These are phyloP conservation scores for Temnothorax longispinosus DNA, from an alignment of 1,140 invertebrate genomes.

Conservation along the genomic window DNA sequence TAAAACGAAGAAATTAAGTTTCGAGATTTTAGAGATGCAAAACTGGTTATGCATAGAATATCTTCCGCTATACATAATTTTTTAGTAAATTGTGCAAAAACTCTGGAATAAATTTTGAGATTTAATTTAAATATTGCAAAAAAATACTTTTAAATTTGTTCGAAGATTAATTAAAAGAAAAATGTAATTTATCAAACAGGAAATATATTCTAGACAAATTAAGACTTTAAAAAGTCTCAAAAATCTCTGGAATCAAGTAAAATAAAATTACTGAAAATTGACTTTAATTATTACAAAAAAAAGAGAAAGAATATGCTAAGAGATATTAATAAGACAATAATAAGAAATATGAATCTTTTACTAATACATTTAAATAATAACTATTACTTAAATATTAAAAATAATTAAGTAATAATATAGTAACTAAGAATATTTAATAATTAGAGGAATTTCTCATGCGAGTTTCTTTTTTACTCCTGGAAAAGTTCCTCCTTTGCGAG, in stretches of 20 bases:
- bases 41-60: background rate
- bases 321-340: background rate
- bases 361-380: background rate
- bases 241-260: background rate
- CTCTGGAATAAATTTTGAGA: background rate
- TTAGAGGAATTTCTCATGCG: background rate
- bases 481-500: background rate
- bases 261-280: background rate
- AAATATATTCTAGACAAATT: background rate
- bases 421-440: background rate
- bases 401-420: background rate
- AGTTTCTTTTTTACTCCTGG: background rate
- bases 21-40: background rate
- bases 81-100: background rate
- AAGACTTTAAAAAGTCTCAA: background rate
- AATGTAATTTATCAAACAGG: background rate
- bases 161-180: slow-evolving; percentile 7
- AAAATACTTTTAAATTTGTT: background rate
- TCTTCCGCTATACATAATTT: background rate
- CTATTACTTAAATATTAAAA: background rate
- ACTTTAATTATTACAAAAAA: background rate
- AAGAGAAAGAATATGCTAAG: background rate
- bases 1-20: background rate
- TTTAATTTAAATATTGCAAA: background rate
- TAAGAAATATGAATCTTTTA: background rate